Evolutionary conservation across 2,888 invertebrate species (phyloP).

Genomic region (Metellina segmentata): DNA sequence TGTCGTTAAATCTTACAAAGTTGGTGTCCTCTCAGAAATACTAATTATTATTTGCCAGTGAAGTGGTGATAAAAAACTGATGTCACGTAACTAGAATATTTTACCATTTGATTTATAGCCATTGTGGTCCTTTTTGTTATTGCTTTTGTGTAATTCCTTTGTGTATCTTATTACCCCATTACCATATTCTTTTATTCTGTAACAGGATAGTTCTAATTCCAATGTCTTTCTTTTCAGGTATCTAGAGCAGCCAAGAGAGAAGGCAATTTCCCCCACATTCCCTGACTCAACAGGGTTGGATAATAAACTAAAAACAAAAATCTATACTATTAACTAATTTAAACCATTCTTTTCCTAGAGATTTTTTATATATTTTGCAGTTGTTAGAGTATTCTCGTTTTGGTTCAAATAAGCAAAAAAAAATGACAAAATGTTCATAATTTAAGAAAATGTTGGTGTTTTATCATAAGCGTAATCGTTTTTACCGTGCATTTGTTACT

Average conservation of each 20-base stretch:
- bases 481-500: constrained; percentile 68
- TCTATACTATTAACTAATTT: constrained; percentile 55
- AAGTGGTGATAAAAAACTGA: too few relatives aligned
- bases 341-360: constrained; percentile 19
- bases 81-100: too few relatives aligned
- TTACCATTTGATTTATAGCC: background rate
- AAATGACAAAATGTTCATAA: constrained; percentile 28
- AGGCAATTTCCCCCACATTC: constrained; percentile 47
- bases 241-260: constrained; percentile 19
- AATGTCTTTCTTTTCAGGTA: constrained; percentile 26
- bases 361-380: constrained; percentile 55
- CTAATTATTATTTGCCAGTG: too few relatives aligned
- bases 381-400: constrained; percentile 52
- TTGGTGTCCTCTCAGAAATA: too few relatives aligned
- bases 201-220: background rate
- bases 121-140: too few relatives aligned
- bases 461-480: constrained; percentile 39
- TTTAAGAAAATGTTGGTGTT: constrained; percentile 50
- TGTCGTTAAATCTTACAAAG: too few relatives aligned
- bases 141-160: too few relatives aligned
- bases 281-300: constrained; percentile 33
- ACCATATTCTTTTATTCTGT: too few relatives aligned
- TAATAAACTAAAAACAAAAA: constrained; percentile 34
- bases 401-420: constrained; percentile 21
- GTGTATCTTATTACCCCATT: too few relatives aligned